Conservation (phyloP, 2,797 vertebrate genomes). For the Enteromius afrohamiltoni region DNA sequence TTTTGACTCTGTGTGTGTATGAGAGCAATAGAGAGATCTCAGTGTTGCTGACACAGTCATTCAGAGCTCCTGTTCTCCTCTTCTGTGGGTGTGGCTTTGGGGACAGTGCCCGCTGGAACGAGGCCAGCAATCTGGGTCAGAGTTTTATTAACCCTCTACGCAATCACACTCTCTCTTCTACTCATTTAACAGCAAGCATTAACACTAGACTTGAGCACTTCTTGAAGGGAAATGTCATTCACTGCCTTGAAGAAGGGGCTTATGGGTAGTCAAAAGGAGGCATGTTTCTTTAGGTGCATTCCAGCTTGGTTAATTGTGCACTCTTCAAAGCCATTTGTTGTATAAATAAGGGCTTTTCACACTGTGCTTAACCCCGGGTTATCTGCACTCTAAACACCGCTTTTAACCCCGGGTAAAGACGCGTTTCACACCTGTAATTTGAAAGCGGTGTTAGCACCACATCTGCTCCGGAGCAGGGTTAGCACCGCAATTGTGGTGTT, state of each 20-base stretch:
- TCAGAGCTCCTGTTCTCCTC: slow-evolving; percentile 27
- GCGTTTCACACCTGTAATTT: too few species aligned
- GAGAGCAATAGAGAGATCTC: background rate
- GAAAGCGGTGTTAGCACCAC: too few species aligned
- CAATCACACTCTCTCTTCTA: background rate
- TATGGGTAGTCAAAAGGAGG: background rate
- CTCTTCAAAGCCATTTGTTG: too few species aligned
- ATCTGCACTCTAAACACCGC: too few species aligned
- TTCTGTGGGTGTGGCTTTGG: slow-evolving; percentile 21
- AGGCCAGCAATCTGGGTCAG: slow-evolving; percentile 46
- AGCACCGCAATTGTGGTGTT: too few species aligned
- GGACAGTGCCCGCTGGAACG: slow-evolving; percentile 28
- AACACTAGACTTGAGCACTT: background rate
- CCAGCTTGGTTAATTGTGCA: too few species aligned
- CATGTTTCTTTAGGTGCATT: background rate
- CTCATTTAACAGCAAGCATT: background rate
- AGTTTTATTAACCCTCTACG: slow-evolving; percentile 26
- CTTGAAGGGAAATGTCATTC: background rate
- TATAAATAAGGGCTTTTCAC: too few species aligned
- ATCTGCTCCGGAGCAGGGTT: too few species aligned
- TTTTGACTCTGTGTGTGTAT: slow-evolving; percentile 14
- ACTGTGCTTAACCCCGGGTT: too few species aligned
- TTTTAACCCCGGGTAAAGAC: too few species aligned
- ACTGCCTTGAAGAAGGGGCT: background rate
- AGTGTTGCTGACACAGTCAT: slow-evolving; percentile 13